Conservation (phyloP, 2,797 vertebrate species). For the Ctenosaura bakeri region DNA sequence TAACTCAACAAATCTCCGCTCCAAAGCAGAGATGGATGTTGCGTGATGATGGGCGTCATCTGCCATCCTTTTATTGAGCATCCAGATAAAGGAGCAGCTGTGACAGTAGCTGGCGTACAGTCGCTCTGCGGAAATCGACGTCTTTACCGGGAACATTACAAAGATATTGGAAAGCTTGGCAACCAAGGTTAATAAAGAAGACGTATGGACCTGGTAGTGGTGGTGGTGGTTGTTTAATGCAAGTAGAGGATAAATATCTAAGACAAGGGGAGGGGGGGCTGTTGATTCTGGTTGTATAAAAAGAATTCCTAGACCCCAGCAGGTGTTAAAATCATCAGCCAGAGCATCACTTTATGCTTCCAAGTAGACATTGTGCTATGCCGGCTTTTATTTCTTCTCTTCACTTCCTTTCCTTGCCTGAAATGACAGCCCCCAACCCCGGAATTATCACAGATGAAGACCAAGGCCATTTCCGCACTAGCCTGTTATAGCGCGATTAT, state of each 20-base stretch:
- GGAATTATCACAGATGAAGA: no score
- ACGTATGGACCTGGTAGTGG: rapidly evolving
- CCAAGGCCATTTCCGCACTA: no score
- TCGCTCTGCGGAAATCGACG: neutral
- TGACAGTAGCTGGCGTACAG: neutral
- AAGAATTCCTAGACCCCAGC: neutral
- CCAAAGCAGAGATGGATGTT: slow-evolving; percentile 40
- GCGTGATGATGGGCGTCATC: slow-evolving; percentile 4
- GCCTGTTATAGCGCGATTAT: no score
- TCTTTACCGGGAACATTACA: neutral
- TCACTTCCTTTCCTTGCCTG: neutral
- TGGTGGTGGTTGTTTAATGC: neutral
- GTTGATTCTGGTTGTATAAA: neutral
- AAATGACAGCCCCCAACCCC: neutral
- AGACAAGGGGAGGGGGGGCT: neutral
- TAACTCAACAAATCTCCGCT: slow-evolving; percentile 64
- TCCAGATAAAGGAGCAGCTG: slow-evolving; percentile 32
- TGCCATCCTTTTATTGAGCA: neutral
- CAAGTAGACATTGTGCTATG: neutral
- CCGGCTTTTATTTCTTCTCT: rapidly evolving
- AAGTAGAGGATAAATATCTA: neutral
- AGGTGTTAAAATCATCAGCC: neutral
- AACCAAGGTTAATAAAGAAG: neutral
- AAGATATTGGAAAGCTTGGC: slow-evolving; percentile 19
- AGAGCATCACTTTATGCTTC: rapidly evolving